Evolutionary conservation across 1,140 invertebrate species (phyloP), one percentile per base, ranked within the genome.

Genomic region (Globodera rostochiensis): DNA sequence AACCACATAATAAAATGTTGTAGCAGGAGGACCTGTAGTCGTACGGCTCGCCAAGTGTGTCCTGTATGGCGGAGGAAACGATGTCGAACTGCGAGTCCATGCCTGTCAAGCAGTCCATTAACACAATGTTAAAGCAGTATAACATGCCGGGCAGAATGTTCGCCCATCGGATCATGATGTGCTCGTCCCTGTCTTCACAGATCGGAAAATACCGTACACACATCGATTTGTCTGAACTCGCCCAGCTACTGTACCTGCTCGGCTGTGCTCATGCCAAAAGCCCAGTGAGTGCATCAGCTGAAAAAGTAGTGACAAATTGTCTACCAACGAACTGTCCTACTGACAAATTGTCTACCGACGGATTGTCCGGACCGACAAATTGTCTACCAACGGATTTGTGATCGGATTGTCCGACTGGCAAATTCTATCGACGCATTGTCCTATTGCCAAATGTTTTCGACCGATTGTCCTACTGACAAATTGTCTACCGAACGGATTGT

Each of bases 71-170:
- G 7, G 87, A 82, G 15, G 86, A 88, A 80, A 89, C 88, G 53
- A 89, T 88, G 69, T 89, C 87, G 74, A 89, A 89, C 77, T 89
- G 88, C n/a, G 80, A 82, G 70, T 90, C 88, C 88, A 89, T 90
- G 67, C 88, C 88, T 64, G 57, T 6, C 13, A 64, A 19, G 19
- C 36, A 36, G 36, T 36, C 1, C 36, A 36, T 36, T 36, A 36
- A 36, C 36, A 36, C 36, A 36, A 36, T 36, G 36, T 36, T 36
- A 36, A 36, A 36, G 36, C 36, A 36, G 3, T 36, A 53, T 13
- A 64, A 64, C 57, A 64, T 64, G 57, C 57, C 57, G 73, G 86
- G 86, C 80, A 90, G 73, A 78, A 89, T 90, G 74, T 89, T 89
- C 66, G 89, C 88, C 88, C 88, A 89, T n/a, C 82, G 76, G n/a